Conservation (phyloP, 2,113 vertebrate species). For the Chaenocephalus aceratus region DNA sequence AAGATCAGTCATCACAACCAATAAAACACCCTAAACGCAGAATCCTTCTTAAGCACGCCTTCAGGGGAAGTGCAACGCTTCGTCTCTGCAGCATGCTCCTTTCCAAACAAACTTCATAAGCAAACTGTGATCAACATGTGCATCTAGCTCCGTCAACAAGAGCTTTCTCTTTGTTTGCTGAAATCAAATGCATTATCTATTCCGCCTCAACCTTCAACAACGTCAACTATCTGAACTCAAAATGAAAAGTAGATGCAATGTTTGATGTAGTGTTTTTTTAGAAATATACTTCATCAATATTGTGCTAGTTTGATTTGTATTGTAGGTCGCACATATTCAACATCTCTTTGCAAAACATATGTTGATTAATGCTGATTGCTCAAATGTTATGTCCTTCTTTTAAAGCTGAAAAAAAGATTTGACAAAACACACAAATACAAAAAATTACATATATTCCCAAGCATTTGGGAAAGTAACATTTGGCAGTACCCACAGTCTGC, state of each 20-base stretch:
- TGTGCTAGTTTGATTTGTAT: neutral
- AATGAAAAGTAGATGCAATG: neutral
- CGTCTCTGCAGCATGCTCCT: conserved; percentile 1
- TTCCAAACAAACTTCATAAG: conserved; percentile 39
- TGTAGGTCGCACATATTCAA: too few species aligned
- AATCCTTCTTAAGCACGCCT: conserved; percentile 1
- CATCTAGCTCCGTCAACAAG: conserved; percentile 23
- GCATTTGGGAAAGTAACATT: too few species aligned
- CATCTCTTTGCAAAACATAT: too few species aligned
- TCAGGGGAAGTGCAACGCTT: neutral
- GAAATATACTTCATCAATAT: neutral
- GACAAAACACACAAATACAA: too few species aligned
- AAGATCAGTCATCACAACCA: conserved; percentile 25
- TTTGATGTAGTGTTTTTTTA: too few species aligned
- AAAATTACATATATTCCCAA: too few species aligned
- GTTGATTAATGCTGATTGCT: too few species aligned
- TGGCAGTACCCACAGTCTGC: too few species aligned
- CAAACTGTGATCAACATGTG: conserved; percentile 43
- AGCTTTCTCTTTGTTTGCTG: neutral
- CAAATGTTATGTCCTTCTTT: too few species aligned
- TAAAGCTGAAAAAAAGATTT: too few species aligned
- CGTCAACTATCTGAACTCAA: neutral
- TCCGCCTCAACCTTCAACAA: neutral
- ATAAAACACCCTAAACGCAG: conserved; percentile 14
- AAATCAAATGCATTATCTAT: neutral